Conservation (phyloP, 1,140 invertebrate species). For the Euborellia annulipes region DNA sequence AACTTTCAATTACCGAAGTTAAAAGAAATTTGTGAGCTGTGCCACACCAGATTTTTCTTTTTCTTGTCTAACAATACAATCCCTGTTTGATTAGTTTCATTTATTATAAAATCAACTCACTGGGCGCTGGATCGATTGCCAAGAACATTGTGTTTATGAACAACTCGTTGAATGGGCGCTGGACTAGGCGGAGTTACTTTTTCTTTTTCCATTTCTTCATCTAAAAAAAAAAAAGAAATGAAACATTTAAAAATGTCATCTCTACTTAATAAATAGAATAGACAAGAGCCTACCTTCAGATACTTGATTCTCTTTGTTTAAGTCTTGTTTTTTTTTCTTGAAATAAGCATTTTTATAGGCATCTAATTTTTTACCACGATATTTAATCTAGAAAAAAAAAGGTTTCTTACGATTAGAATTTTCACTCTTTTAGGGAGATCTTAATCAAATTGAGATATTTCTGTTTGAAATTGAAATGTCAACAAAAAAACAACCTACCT, state of each 20-base stretch:
- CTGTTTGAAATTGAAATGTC: too few species aligned
- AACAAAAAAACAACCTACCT: too few species aligned
- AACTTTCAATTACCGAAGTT: too few species aligned
- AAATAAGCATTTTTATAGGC: conserved; percentile 74
- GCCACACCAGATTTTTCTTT: too few species aligned
- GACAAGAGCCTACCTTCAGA: conserved; percentile 14
- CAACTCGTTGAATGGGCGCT: conserved; percentile 34
- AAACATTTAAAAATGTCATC: too few species aligned
- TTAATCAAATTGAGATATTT: too few species aligned
- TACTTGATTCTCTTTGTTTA: conserved; percentile 32
- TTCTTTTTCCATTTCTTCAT: conserved; percentile 36
- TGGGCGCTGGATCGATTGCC: conserved; percentile 50
- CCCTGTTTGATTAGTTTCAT: too few species aligned
- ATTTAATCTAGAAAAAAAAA: conserved; percentile 36
- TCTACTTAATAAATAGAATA: conserved; percentile 2
- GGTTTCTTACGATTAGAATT: too few species aligned
- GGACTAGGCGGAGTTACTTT: conserved; percentile 29
- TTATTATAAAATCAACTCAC: conserved; percentile 30
- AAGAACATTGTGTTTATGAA: conserved; percentile 50
- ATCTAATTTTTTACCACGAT: conserved; percentile 71
- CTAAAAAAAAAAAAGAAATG: conserved; percentile 15
- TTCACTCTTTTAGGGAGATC: too few species aligned
- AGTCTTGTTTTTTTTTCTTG: conserved; percentile 43
- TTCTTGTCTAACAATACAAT: too few species aligned
- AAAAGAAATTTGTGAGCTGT: too few species aligned